Base-by-base conservation (phyloP, 2,113 vertebrate species). In the Alligator mississippiensis region DNA sequence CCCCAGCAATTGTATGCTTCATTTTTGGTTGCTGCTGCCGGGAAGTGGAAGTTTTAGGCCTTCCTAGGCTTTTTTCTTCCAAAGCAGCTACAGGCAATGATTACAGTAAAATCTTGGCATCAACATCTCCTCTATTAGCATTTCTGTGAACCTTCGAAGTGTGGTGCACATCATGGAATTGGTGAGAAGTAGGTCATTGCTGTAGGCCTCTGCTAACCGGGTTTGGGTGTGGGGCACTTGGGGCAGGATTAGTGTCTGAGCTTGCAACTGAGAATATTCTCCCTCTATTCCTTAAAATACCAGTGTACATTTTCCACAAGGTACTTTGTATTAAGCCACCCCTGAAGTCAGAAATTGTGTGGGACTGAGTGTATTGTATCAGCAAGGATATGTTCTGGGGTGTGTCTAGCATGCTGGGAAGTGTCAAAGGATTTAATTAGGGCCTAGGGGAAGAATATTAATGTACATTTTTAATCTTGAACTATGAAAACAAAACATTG, bases 311-410 rank as follows among this genome's bases (percentile, higher is more conserved):
- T 93, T 96, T 90, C 95, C 96, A 34, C 34, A 34, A 34, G 94
- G 87, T 93, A 95, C 54, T 60, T 3, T 2, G 21, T 77, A 80
- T 93, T 94, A 92, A 96, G 89, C 58, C 80, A 85, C 38, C 22
- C 24, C 9, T 24, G 89, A 93, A 85, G 94, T 93, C 96, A 92
- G 88, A 94, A 90, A 93, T 95, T 96, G 95, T 94, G 92, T 96
- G 93, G 91, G 95, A 94, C 90, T 96, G 89, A 62, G 0, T 95
- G 96, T 92, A 84, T 80, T 85, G 94, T 93, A 95, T 82, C 91
- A 93, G 92, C 47, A 95, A 92, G 90, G 77, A 93, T 96, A 77
- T 93, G 93, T 93, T 91, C 88, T 90, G 89, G 62, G 88, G 94
- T 74, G 86, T 93, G 93, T 96, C 95, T 84, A 96, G 38, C 95